Conservation (phyloP, 2,113 vertebrate genomes). For the Erinaceus europaeus region DNA sequence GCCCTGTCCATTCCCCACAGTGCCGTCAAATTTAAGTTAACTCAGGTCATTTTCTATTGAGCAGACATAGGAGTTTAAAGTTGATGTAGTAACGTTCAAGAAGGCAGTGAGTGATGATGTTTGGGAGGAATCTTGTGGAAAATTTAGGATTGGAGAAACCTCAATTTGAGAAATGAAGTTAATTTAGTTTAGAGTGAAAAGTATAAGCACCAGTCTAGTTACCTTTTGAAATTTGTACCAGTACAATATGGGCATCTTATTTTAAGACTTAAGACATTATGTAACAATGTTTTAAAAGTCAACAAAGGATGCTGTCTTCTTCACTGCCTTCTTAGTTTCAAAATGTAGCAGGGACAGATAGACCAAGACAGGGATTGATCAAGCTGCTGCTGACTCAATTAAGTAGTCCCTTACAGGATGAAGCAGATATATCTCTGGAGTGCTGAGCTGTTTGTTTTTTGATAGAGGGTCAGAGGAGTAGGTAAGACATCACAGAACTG, state of each 20-base stretch:
- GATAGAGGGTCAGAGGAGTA: no score
- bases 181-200: conserved; percentile 35
- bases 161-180: conserved; percentile 7
- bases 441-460: no score
- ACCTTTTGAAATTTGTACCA: conserved; percentile 34
- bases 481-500: no score
- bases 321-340: conserved; percentile 44
- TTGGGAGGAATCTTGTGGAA: background rate
- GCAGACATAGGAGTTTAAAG: conserved; percentile 28
- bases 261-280: conserved; percentile 20
- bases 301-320: conserved; percentile 50
- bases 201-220: background rate
- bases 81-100: background rate
- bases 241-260: background rate
- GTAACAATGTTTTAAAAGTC: conserved; percentile 59
- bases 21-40: background rate
- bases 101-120: background rate
- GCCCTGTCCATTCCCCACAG: background rate
- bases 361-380: background rate
- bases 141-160: background rate
- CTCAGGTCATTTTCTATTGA: background rate
- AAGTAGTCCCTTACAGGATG: no score
- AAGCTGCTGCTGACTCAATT: no score
- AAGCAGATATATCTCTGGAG: no score
- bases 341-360: conserved; percentile 50